Conservation (phyloP, 2,797 vertebrate species). For the Danio albolineatus region DNA sequence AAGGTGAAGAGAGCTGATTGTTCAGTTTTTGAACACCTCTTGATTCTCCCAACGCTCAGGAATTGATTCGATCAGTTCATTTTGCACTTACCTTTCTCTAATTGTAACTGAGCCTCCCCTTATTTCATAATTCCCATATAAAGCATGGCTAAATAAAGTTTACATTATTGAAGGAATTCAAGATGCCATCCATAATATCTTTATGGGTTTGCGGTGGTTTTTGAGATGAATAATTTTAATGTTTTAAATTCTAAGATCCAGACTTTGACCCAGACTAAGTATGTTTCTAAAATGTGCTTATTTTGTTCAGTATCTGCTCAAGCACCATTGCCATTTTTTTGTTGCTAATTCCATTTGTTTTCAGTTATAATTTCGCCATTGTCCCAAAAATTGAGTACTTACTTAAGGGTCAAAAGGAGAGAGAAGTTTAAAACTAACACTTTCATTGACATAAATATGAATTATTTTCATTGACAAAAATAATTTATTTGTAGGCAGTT, state of each 20-base stretch:
- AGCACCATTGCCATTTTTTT: not conserved
- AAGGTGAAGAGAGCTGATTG: slow-evolving; percentile 6
- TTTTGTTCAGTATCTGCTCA: slow-evolving; percentile 19
- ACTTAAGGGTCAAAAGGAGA: not conserved
- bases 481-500: not conserved
- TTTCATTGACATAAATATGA: slow-evolving; percentile 9
- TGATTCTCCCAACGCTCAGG: slow-evolving; percentile 66
- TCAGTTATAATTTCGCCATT: not conserved
- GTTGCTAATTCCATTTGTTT: not conserved
- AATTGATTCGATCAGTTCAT: slow-evolving; percentile 60
- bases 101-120: slow-evolving; percentile 71
- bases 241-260: not conserved
- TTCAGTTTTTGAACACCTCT: slow-evolving; percentile 41
- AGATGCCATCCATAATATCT: not conserved
- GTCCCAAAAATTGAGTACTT: not conserved
- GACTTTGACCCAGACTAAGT: not conserved
- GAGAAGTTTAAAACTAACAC: not conserved
- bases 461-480: not conserved
- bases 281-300: not conserved
- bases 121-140: slow-evolving; percentile 4
- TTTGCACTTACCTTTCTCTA: slow-evolving; percentile 79
- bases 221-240: not conserved
- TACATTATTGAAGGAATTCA: slow-evolving; percentile 25
- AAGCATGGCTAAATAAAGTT: slow-evolving; percentile 33
- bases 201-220: slow-evolving; percentile 16